phyloP scores from a whole-genome alignment of 2,888 invertebrate species.

The Andrena camellia region DNA sequence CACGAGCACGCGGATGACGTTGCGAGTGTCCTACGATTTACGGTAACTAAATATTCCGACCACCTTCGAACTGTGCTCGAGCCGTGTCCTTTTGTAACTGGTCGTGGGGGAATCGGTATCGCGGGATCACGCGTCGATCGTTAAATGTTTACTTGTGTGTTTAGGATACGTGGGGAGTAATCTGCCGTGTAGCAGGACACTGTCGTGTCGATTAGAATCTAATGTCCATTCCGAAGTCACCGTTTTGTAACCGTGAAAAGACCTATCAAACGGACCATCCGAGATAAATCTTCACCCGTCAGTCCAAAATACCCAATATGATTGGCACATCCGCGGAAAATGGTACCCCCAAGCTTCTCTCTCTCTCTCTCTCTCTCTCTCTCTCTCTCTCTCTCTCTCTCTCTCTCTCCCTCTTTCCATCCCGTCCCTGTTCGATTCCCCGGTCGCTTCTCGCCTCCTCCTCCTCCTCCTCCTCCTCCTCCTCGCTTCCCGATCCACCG shows the following conservation, averaged over 20 bases:
- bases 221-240: too few relatives aligned
- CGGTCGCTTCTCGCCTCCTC: conserved; percentile 2
- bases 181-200: too few relatives aligned
- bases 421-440: background rate
- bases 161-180: too few relatives aligned
- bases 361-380: background rate
- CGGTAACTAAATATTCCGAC: conserved; percentile 9
- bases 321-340: too few relatives aligned
- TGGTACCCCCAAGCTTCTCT: background rate
- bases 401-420: background rate
- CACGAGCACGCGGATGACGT: conserved; percentile 2
- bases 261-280: too few relatives aligned
- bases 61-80: background rate
- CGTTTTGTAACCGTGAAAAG: too few relatives aligned
- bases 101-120: background rate
- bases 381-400: background rate
- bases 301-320: too few relatives aligned
- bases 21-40: conserved; percentile 11
- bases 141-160: background rate
- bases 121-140: background rate
- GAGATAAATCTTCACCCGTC: too few relatives aligned
- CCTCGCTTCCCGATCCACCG: conserved; percentile 45
- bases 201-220: too few relatives aligned
- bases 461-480: too few relatives aligned
- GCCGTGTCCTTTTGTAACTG: conserved; percentile 11